Base-by-base conservation (phyloP, 2,888 invertebrate species). In the Apamea monoglypha region DNA sequence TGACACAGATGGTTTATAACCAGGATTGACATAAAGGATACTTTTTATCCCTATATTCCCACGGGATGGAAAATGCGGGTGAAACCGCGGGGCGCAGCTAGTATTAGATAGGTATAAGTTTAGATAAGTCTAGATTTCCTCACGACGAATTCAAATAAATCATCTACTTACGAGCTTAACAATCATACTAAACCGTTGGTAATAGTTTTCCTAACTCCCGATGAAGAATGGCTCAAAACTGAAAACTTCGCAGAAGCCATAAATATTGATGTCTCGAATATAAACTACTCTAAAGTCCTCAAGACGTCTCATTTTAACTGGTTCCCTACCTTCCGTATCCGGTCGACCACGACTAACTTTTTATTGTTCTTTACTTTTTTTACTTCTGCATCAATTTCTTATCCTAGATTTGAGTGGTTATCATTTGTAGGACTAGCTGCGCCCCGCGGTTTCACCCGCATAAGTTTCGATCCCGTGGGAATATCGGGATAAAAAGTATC, bases 211-310 rank as follows among this genome's bases (percentile, higher is more conserved):
- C 40, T 44, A 44, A 64, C 53, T 78, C 4, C 6, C 4, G 25
- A 53, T 66, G 66, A 78, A 12, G 36, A 78, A n/a, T 66, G n/a
- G 21, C n/a, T 56, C 21, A 18, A 36, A 66, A 7, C 47, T 56
- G 8, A 5, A 78, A 56, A 47, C 66, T 78, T 56, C 5, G 4
- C 36, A 7, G 16, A 66, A 78, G 47, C 47, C 32, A 66, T 77
- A n/a, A n/a, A n/a, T n/a, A 78, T 66, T 66, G 64, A 78, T 47
- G 47, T 21, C 14, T 40, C 40, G 40, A 7, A 40, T 77, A 29
- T 64, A 44, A 77, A 77, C n/a, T 64, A 14, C 18, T 36, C 10
- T 56, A 44, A 78, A 66, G n/a, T 66, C 59, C 18, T 18, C n/a
- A 47, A 56, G 56, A 36, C 7, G 7, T 56, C 56, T 47, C 0